These are phyloP conservation scores for Cordylochernes scorpioides DNA, from an alignment of 2,888 invertebrate species.

Conservation along the genomic window DNA sequence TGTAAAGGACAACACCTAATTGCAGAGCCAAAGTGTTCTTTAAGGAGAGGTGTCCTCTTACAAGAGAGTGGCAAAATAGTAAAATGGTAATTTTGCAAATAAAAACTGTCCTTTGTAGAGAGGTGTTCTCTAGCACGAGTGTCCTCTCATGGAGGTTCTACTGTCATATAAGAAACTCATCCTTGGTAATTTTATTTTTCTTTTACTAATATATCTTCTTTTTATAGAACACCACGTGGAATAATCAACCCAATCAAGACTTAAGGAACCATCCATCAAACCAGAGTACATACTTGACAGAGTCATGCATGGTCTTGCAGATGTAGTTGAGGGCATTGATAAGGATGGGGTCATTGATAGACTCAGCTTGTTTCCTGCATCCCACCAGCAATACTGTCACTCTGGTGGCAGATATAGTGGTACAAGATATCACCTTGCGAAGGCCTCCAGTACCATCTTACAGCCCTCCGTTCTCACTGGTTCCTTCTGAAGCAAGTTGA, in stretches of 20 bases:
- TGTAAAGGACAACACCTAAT: too few species aligned
- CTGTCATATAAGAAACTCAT: too few species aligned
- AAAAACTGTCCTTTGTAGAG: too few species aligned
- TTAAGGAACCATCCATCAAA: background rate
- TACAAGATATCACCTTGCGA: slow-evolving; percentile 13
- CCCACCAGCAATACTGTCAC: slow-evolving; percentile 1
- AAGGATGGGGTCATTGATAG: slow-evolving; percentile 57
- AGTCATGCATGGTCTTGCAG: slow-evolving; percentile 68
- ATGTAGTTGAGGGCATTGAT: slow-evolving; percentile 66
- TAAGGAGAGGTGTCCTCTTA: too few species aligned
- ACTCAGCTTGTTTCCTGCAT: slow-evolving; percentile 23
- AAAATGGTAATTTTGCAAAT: too few species aligned
- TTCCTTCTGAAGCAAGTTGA: slow-evolving; percentile 68
- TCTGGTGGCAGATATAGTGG: background rate
- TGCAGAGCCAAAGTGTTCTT: too few species aligned
- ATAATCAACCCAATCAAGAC: slow-evolving; percentile 4
- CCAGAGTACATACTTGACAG: slow-evolving; percentile 42
- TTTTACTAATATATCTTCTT: too few species aligned
- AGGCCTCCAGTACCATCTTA: slow-evolving; percentile 38
- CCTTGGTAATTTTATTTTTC: too few species aligned
- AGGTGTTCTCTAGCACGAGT: too few species aligned
- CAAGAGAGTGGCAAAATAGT: too few species aligned
- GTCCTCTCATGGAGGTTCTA: too few species aligned
- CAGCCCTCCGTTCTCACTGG: slow-evolving; percentile 53
- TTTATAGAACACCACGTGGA: too few species aligned